Percentiles rank a stretch among this genome's conserved stretches.
These are phyloP conservation scores for Embiotoca jacksoni DNA, from an alignment of 2,113 vertebrate species.

Conservation along the genomic window DNA sequence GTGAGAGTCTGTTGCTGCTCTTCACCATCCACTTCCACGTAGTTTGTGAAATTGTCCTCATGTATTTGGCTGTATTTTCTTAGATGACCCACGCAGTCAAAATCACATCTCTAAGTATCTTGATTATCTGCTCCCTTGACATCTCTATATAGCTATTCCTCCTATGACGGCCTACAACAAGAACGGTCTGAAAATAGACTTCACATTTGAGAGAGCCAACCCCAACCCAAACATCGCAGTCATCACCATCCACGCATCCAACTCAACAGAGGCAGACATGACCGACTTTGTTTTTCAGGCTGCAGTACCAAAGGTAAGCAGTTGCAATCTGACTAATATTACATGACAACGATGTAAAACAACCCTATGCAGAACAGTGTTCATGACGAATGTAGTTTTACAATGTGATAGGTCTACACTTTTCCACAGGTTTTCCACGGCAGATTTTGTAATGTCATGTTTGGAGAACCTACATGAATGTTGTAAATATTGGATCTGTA, in stretches of 20 bases:
- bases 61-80: background rate
- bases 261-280: conserved; percentile 96
- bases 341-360: background rate
- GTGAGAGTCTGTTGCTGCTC: conserved; percentile 74
- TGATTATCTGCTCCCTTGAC: conserved; percentile 23
- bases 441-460: background rate
- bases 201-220: conserved; percentile 97
- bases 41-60: conserved; percentile 13
- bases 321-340: background rate
- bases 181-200: conserved; percentile 98
- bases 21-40: background rate
- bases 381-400: background rate
- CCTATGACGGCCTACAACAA: conserved; percentile 98
- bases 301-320: conserved; percentile 99
- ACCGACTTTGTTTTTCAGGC: conserved; percentile 99
- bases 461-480: background rate
- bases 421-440: background rate
- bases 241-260: conserved; percentile 98
- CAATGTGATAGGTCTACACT: background rate
- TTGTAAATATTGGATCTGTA: background rate
- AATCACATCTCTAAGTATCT: conserved; percentile 6
- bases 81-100: background rate
- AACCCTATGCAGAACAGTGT: background rate
- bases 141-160: conserved; percentile 89
- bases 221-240: conserved; percentile 96